Percentiles rank a stretch among this genome's conserved stretches.
Conservation (phyloP, 2,113 vertebrate species). For the Thunnus maccoyii region DNA sequence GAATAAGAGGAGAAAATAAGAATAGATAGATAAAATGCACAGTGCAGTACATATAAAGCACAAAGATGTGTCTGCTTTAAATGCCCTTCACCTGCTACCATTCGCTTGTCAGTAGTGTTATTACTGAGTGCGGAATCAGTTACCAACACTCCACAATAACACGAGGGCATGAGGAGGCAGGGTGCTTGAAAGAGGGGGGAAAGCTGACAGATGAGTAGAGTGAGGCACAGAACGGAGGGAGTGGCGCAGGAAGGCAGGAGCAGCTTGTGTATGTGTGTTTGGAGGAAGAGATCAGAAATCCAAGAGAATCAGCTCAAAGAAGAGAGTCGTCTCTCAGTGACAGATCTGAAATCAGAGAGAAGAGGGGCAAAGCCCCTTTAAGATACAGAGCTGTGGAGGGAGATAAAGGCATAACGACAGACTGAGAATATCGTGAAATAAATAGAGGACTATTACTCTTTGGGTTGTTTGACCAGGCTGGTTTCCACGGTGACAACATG, state of each 20-base stretch:
- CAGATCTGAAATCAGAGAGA: conserved; percentile 49
- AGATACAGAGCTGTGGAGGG: conserved; percentile 39
- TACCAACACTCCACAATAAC: conserved; percentile 57
- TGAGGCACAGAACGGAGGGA: conserved; percentile 71
- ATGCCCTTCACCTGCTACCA: conserved; percentile 26
- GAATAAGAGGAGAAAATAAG: neutral
- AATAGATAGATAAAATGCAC: neutral
- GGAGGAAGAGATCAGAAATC: conserved; percentile 71
- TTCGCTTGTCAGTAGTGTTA: conserved; percentile 33
- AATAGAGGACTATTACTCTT: conserved; percentile 57
- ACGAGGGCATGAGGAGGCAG: conserved; percentile 69
- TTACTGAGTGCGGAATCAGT: conserved; percentile 41
- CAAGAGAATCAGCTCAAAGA: conserved; percentile 60
- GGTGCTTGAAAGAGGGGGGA: conserved; percentile 52
- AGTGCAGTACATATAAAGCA: no score
- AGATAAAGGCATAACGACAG: conserved; percentile 30
- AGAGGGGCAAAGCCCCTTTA: conserved; percentile 56
- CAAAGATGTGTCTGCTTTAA: conserved; percentile 22
- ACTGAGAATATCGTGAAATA: conserved; percentile 33
- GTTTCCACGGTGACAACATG: conserved; percentile 88
- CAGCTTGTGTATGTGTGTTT: conserved; percentile 60
- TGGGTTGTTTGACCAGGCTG: conserved; percentile 73
- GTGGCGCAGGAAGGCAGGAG: conserved; percentile 74
- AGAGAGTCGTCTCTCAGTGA: conserved; percentile 46
- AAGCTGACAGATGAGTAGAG: conserved; percentile 73